phyloP scores from a whole-genome alignment of 2,888 invertebrate species.

The Hemicrepidius hirtus region DNA sequence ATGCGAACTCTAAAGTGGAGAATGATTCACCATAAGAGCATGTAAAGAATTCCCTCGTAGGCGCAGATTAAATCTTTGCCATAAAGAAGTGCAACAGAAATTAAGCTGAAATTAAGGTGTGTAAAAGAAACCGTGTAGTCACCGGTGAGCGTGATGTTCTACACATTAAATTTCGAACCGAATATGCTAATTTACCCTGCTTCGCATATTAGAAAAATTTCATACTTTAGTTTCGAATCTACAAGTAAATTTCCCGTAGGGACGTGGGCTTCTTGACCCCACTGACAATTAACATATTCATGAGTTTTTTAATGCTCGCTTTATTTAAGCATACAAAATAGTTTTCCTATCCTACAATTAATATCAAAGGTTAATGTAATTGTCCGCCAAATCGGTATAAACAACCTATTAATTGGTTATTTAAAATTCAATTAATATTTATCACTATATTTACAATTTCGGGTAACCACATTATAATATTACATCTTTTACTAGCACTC shows the following conservation, averaged over 20 bases:
- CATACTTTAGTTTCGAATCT: conserved; percentile 33
- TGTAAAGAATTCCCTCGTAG: conserved; percentile 50
- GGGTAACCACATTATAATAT: no score
- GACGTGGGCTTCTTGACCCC: conserved; percentile 49
- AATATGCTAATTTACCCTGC: conserved; percentile 35
- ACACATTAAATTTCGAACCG: conserved; percentile 34
- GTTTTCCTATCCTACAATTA: conserved; percentile 25
- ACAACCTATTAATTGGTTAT: not conserved
- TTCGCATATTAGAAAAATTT: conserved; percentile 35
- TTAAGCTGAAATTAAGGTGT: conserved; percentile 51
- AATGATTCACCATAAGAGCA: conserved; percentile 43
- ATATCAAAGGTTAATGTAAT: conserved; percentile 21
- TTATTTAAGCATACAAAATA: conserved; percentile 38
- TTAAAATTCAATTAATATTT: no score
- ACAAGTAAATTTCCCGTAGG: conserved; percentile 28
- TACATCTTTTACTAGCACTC: no score
- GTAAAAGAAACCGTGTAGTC: conserved; percentile 44
- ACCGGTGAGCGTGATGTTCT: conserved; percentile 30
- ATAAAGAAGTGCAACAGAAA: conserved; percentile 49
- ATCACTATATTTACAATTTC: no score
- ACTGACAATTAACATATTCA: conserved; percentile 46
- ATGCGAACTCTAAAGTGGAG: conserved; percentile 31
- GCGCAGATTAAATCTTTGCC: conserved; percentile 48
- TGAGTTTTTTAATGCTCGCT: conserved; percentile 47
- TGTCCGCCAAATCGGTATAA: not conserved